Percentiles rank a stretch among this genome's conserved stretches.
Conservation (phyloP, 2,797 vertebrate genomes). For the Microctenopoma stevenorrisi region DNA sequence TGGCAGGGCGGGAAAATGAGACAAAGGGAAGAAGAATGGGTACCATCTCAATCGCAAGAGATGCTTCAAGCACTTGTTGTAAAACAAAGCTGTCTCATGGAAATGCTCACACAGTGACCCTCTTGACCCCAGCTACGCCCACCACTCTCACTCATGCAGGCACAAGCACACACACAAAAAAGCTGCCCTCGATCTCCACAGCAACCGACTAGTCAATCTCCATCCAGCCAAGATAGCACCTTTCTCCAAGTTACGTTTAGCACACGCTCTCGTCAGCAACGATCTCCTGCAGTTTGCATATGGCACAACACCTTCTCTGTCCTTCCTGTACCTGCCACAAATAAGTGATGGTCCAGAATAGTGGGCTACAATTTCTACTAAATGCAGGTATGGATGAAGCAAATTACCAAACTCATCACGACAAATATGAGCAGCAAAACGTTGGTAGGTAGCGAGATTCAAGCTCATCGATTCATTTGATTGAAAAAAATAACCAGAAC, state of each 20-base stretch:
- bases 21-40: constrained; percentile 46
- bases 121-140: constrained; percentile 64
- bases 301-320: constrained; percentile 38
- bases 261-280: constrained; percentile 13
- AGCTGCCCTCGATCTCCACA: constrained; percentile 58
- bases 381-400: background rate
- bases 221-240: constrained; percentile 53
- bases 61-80: constrained; percentile 42
- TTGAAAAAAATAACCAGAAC: no score
- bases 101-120: constrained; percentile 59
- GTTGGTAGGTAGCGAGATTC: background rate
- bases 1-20: constrained; percentile 65
- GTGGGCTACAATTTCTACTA: background rate
- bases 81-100: constrained; percentile 66
- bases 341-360: constrained; percentile 24
- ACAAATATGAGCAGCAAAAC: background rate
- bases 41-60: constrained; percentile 41
- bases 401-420: constrained; percentile 1
- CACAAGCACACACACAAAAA: constrained; percentile 25
- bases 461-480: background rate
- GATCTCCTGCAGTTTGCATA: constrained; percentile 45
- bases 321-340: constrained; percentile 24
- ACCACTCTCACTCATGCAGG: constrained; percentile 54
- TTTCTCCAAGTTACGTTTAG: constrained; percentile 32
- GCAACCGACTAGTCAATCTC: constrained; percentile 68